Evolutionary conservation across 2,888 invertebrate genomes (phyloP).

Genomic region (Coleophora flavipennella): DNA sequence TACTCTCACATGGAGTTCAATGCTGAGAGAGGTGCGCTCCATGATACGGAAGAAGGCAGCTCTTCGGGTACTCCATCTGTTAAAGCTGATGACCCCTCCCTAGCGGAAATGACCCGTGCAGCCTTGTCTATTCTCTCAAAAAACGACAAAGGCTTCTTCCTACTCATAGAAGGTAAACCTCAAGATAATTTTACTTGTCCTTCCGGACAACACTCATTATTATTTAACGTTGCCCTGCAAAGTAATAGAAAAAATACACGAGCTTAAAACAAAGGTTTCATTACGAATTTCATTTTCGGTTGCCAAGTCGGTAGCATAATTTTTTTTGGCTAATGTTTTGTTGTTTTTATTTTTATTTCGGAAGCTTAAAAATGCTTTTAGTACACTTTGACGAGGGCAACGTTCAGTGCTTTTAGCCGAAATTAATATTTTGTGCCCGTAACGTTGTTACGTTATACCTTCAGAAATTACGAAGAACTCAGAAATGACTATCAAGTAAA

Average conservation of each 20-base stretch:
- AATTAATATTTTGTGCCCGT: too few species aligned
- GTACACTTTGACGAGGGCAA: too few species aligned
- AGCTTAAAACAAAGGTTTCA: too few species aligned
- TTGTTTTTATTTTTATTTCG: too few species aligned
- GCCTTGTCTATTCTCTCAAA: constrained; percentile 79
- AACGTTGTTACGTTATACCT: too few species aligned
- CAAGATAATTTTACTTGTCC: not conserved
- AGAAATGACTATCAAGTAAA: too few species aligned
- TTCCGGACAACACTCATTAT: not conserved
- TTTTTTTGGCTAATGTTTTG: not conserved
- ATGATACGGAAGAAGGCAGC: constrained; percentile 62
- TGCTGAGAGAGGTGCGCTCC: constrained; percentile 77
- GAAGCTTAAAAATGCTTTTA: too few species aligned
- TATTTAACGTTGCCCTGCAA: not conserved
- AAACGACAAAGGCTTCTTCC: constrained; percentile 82
- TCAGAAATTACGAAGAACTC: too few species aligned
- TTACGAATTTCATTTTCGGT: too few species aligned
- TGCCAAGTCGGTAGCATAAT: not conserved
- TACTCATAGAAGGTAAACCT: constrained; percentile 79
- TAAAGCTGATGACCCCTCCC: constrained; percentile 78
- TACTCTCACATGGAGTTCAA: constrained; percentile 87
- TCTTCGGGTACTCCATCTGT: constrained; percentile 72
- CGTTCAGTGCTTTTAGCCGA: too few species aligned
- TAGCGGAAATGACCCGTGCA: constrained; percentile 83
- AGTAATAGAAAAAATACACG: not conserved